Percentiles rank a stretch among this genome's conserved stretches.
Conservation (phyloP, 2,113 vertebrate species). For the Pipra filicauda region DNA sequence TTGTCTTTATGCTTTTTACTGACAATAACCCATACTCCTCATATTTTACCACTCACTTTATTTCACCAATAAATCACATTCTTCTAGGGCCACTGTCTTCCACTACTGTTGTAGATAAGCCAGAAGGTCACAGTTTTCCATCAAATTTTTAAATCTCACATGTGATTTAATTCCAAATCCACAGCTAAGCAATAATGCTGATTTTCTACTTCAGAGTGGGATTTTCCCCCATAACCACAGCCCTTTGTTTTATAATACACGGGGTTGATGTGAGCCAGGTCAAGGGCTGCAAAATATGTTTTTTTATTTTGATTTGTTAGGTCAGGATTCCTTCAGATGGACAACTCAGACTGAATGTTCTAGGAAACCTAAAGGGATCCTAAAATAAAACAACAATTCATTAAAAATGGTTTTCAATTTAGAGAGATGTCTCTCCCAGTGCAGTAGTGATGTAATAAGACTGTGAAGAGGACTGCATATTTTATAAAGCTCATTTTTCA, state of each 20-base stretch:
- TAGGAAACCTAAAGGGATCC: conserved; percentile 21
- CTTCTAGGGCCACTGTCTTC: conserved; percentile 1
- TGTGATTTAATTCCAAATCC: not conserved
- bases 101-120: not conserved
- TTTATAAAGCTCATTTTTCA: conserved; percentile 51
- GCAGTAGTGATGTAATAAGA: conserved; percentile 7
- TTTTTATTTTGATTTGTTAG: not conserved
- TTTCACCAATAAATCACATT: not conserved
- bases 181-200: not conserved
- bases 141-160: not conserved
- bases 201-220: not conserved
- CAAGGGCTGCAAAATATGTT: not conserved
- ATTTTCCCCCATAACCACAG: not conserved
- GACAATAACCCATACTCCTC: not conserved
- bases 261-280: not conserved
- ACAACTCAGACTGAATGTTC: not conserved
- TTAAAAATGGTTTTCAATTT: conserved; percentile 54
- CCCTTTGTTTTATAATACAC: conserved; percentile 4
- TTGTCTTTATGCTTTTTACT: conserved; percentile 5
- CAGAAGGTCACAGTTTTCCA: conserved; percentile 20
- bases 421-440: conserved; percentile 12
- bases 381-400: conserved; percentile 58
- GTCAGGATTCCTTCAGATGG: conserved; percentile 8
- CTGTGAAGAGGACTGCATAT: conserved; percentile 22
- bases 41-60: not conserved